Conservation (phyloP, 2,888 invertebrate genomes). For the Chrysomela aeneicollis region DNA sequence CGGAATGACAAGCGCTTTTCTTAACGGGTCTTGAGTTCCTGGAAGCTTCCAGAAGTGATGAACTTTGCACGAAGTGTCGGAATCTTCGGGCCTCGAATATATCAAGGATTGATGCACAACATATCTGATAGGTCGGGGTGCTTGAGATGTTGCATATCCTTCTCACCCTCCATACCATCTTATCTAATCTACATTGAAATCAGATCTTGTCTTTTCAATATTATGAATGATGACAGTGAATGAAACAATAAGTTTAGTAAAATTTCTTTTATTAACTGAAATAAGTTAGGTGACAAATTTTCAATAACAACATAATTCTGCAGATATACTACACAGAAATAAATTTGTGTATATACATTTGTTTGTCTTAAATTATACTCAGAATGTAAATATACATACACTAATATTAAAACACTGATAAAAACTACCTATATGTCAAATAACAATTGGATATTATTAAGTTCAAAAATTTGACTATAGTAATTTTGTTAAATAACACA, state of each 20-base stretch:
- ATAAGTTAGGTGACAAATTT: constrained; percentile 63
- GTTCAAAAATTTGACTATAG: constrained; percentile 55
- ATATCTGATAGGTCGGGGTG: no score
- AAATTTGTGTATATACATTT: constrained; percentile 59
- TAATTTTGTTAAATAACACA: constrained; percentile 54
- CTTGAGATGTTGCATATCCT: no score
- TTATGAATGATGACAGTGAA: no score
- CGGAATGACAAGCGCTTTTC: no score
- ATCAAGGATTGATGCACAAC: no score
- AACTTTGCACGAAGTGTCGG: no score
- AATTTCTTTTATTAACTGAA: constrained; percentile 63
- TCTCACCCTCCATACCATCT: no score
- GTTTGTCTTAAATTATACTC: constrained; percentile 51
- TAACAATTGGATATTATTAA: constrained; percentile 60
- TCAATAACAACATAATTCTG: constrained; percentile 61
- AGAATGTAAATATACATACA: constrained; percentile 57
- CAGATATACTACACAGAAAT: constrained; percentile 60
- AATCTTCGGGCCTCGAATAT: no score
- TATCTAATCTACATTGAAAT: no score
- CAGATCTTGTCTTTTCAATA: no score
- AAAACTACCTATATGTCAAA: constrained; percentile 60
- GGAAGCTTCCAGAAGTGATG: no score
- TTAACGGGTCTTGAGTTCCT: no score
- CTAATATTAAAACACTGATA: constrained; percentile 61
- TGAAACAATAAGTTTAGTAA: constrained; percentile 52